phyloP scores from a whole-genome alignment of 2,113 vertebrate species.

The Triplophysa tibetana region DNA sequence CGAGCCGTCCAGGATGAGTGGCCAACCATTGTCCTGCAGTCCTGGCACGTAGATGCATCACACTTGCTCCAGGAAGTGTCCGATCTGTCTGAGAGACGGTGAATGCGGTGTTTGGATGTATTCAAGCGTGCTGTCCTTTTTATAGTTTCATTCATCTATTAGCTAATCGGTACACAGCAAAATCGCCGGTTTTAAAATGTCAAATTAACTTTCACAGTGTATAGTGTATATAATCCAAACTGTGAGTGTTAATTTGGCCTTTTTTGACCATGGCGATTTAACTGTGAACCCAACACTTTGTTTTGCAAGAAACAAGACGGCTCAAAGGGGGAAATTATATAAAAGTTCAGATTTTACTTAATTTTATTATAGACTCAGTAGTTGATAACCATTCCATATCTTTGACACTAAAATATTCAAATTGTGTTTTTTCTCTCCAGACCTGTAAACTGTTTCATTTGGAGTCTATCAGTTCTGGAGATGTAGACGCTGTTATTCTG shows the following conservation, averaged over 20 bases:
- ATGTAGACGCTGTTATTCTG: not conserved
- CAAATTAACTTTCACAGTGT: no score
- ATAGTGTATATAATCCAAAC: no score
- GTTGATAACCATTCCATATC: not conserved
- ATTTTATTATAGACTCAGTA: no score
- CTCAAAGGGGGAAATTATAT: not conserved
- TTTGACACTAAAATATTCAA: not conserved
- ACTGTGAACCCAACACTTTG: not conserved
- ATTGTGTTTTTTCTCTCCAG: constrained; percentile 5
- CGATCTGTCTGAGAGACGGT: constrained; percentile 14
- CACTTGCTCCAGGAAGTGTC: constrained; percentile 41
- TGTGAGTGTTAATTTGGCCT: no score
- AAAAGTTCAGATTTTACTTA: no score
- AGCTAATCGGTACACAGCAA: constrained; percentile 1
- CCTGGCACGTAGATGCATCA: constrained; percentile 31
- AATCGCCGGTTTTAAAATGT: no score
- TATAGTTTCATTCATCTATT: constrained; percentile 20
- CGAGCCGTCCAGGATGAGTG: not conserved
- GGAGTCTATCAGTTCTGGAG: not conserved
- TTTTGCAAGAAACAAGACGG: constrained; percentile 44
- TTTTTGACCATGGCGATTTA: no score
- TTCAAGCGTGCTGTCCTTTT: constrained; percentile 38
- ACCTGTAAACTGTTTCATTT: not conserved
- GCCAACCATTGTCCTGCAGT: constrained; percentile 39
- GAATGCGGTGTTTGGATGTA: constrained; percentile 32